Evolutionary conservation across 2,888 invertebrate genomes (phyloP), one percentile per base, ranked within the genome.

Genomic region (Cantharis nigra): DNA sequence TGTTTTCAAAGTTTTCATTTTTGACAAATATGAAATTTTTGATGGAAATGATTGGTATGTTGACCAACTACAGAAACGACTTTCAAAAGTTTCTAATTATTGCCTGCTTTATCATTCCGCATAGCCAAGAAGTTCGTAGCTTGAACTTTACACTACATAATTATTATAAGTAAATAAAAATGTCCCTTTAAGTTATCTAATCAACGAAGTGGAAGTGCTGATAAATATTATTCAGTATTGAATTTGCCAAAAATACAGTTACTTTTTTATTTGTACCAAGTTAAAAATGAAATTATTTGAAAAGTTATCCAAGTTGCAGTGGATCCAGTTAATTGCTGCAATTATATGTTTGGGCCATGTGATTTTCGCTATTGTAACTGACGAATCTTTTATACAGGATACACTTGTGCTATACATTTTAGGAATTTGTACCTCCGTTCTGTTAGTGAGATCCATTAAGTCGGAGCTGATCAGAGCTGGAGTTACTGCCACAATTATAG

Each of bases 311-410:
- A 49, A 49, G n/a, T 49, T 49, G 9, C 49, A n/a, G 49, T 49
- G 49, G n/a, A n/a, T 49, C 1, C 49, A 49, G 49, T n/a, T 49
- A 49, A 49, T 49, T 49, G 5, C 7, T 49, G 49, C n/a, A 49
- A 7, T 49, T n/a, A 7, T n/a, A n/a, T 49, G 7, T 49, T n/a
- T 49, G 49, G 49, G 7, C n/a, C 49, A 49, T n/a, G n/a, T n/a
- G 7, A n/a, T 49, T n/a, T n/a, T n/a, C 2, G n/a, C n/a, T n/a
- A 49, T 67, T 9, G n/a, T 16, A 28, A 70, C 63, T 26, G 74
- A 74, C 63, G 63, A 13, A 10, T 11, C n/a, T 11, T 74, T 63
- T n/a, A 30, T 62, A 62, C 74, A 74, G 16, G 70, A 74, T 70
- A 20, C 28, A 20, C 14, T 74, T 49, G 14, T 69, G 26, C 20